These are phyloP conservation scores for Bombycilla garrulus DNA, from an alignment of 2,113 vertebrate genomes.

Conservation along the genomic window DNA sequence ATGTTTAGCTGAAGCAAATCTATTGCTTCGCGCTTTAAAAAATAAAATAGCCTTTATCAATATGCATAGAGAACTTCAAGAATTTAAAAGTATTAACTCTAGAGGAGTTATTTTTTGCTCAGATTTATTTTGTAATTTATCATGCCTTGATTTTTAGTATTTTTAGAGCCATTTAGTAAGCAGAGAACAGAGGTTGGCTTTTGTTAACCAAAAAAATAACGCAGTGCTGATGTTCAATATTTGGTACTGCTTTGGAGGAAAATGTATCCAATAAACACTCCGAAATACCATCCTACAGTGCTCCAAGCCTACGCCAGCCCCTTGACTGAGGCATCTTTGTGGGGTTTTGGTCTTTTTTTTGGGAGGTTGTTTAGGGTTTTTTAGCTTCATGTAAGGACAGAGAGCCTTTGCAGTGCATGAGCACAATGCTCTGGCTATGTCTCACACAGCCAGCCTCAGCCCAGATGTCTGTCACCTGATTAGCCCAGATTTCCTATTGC, in stretches of 20 bases:
- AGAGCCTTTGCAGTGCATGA: neutral
- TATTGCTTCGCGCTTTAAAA: neutral
- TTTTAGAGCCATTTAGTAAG: neutral
- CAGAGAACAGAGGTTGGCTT: neutral
- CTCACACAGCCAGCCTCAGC: no score
- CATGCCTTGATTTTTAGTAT: neutral
- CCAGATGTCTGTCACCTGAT: no score
- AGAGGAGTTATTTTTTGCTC: neutral
- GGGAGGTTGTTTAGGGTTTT: rapidly evolving
- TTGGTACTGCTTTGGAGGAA: neutral
- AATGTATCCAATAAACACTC: rapidly evolving
- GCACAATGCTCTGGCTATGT: rapidly evolving
- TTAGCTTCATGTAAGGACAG: neutral
- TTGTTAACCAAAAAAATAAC: neutral
- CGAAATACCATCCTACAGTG: rapidly evolving
- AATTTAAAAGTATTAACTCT: neutral
- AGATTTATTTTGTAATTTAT: neutral
- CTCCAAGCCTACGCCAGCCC: neutral
- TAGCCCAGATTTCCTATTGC: no score
- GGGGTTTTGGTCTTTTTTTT: rapidly evolving
- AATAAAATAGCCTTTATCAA: neutral
- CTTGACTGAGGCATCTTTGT: rapidly evolving
- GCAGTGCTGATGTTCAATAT: rapidly evolving
- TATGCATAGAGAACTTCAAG: neutral
- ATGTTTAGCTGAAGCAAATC: neutral